These are phyloP conservation scores for Lepus townsendii DNA, from an alignment of 2,797 vertebrate species.

Conservation along the genomic window DNA sequence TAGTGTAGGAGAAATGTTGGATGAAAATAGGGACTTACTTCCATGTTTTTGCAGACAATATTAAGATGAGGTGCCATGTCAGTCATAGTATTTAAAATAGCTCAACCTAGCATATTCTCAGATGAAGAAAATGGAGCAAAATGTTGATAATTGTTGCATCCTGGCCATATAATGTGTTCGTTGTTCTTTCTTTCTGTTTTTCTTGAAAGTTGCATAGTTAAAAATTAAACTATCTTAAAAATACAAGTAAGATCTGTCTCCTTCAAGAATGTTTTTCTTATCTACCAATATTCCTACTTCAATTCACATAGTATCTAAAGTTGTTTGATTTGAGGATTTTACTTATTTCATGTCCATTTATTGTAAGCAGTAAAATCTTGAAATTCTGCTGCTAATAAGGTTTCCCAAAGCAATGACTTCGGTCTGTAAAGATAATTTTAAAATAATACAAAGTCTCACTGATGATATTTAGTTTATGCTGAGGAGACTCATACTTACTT, in stretches of 20 bases:
- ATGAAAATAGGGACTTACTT: background rate
- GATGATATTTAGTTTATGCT: background rate
- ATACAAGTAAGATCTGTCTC: background rate
- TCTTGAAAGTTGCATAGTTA: background rate
- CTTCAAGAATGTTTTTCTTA: slow-evolving; percentile 30
- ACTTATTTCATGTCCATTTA: background rate
- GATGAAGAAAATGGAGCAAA: slow-evolving; percentile 7
- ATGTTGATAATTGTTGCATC: background rate
- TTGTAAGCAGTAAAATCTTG: background rate
- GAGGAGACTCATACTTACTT: background rate
- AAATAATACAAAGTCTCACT: background rate
- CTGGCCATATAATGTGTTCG: background rate
- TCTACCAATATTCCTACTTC: background rate
- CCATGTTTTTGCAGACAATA: background rate
- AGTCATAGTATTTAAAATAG: background rate
- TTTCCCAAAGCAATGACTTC: background rate
- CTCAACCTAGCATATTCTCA: slow-evolving; percentile 38
- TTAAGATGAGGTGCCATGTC: background rate
- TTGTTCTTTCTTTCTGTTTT: background rate
- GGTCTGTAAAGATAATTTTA: background rate
- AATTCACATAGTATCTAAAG: background rate
- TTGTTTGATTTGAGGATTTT: background rate
- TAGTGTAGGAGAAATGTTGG: background rate
- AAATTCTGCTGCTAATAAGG: background rate
- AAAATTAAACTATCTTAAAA: slow-evolving; percentile 9